Evolutionary conservation across 2,113 vertebrate genomes (phyloP).

Genomic region (Trochalopteron elliotii): DNA sequence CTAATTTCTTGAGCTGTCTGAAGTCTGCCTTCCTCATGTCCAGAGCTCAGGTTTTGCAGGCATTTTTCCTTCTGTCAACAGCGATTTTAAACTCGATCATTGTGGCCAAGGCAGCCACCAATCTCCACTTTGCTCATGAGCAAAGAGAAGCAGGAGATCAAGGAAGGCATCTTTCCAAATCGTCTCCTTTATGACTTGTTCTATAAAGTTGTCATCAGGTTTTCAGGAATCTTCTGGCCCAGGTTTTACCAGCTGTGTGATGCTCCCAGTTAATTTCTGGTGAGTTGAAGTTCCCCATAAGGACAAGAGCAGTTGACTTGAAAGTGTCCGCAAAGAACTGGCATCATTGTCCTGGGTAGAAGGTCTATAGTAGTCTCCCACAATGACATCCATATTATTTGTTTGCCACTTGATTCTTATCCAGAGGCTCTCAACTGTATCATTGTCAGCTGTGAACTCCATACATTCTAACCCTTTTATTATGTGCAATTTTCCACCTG

Average conservation of each 20-base stretch:
- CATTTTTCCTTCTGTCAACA: neutral
- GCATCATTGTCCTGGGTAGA: neutral
- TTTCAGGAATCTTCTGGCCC: neutral
- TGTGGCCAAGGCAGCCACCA: neutral
- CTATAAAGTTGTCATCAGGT: neutral
- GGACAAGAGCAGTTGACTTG: neutral
- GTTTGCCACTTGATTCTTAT: neutral
- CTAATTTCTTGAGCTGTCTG: neutral
- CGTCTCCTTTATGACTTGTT: neutral
- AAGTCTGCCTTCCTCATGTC: neutral
- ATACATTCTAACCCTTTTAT: neutral
- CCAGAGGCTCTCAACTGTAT: neutral
- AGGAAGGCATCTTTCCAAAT: neutral
- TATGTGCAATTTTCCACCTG: accelerated
- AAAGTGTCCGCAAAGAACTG: neutral
- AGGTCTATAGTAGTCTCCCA: neutral
- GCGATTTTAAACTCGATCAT: neutral
- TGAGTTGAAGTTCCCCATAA: neutral
- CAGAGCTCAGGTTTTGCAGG: neutral
- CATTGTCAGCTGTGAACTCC: neutral
- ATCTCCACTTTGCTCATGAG: neutral
- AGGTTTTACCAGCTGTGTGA: neutral
- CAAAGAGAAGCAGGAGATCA: neutral
- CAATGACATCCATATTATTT: neutral
- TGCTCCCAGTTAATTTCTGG: neutral